These are phyloP conservation scores for Bombus vancouverensis DNA, from an alignment of 1,140 invertebrate species.

Conservation along the genomic window DNA sequence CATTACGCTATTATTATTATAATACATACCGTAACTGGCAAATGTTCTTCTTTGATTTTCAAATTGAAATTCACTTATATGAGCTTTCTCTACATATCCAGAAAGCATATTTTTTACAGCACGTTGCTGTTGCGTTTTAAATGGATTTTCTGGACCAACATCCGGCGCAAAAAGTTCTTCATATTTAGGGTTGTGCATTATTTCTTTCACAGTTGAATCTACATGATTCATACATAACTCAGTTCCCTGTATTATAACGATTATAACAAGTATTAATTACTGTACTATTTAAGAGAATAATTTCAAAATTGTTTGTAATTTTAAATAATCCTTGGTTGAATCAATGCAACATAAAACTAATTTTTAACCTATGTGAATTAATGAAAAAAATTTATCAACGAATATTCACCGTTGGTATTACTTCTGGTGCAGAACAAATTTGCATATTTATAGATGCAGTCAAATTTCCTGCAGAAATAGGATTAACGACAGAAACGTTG, in stretches of 20 bases:
- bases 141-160: slow-evolving; percentile 95
- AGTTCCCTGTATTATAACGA: slow-evolving; percentile 78
- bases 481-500: not conserved
- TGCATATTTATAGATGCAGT: slow-evolving; percentile 84
- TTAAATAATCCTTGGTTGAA: not conserved
- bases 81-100: slow-evolving; percentile 97
- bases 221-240: slow-evolving; percentile 85
- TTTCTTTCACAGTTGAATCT: slow-evolving; percentile 90
- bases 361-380: not conserved
- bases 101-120: slow-evolving; percentile 95
- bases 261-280: no score
- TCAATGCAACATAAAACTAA: not conserved
- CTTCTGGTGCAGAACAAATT: slow-evolving; percentile 90
- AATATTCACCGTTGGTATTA: slow-evolving; percentile 88
- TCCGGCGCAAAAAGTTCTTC: slow-evolving; percentile 97
- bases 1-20: not conserved
- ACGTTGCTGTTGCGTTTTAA: slow-evolving; percentile 93
- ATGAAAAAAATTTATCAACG: not conserved
- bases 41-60: slow-evolving; percentile 99
- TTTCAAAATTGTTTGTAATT: not conserved
- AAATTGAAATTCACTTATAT: slow-evolving; percentile 98
- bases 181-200: slow-evolving; percentile 96
- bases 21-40: slow-evolving; percentile 90
- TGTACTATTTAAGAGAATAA: not conserved
- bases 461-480: slow-evolving; percentile 53